Conservation (phyloP, 92 coral and sea anemone species). For the Zoanthus gigantus region DNA sequence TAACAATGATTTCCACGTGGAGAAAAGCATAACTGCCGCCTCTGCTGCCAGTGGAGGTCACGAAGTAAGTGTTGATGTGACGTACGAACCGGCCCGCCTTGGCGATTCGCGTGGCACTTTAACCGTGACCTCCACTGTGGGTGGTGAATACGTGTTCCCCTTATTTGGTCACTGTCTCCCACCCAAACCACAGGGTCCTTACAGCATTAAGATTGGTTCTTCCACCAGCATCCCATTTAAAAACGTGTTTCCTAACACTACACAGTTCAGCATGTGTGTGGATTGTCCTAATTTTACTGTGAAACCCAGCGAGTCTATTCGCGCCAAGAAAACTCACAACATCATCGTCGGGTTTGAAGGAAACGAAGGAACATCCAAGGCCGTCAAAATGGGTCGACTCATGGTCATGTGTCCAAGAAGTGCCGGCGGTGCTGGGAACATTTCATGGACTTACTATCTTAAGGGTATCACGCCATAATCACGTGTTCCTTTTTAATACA, state of each 20-base stretch:
- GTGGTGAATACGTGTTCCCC: conserved; percentile 96
- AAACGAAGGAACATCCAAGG: conserved; percentile 90
- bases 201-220: conserved; percentile 92
- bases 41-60: conserved; percentile 99
- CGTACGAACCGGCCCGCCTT: conserved; percentile 93
- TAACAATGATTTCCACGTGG: conserved; percentile 95
- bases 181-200: conserved; percentile 99
- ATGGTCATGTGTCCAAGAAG: conserved; percentile 94
- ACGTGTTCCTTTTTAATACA: background rate
- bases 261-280: conserved; percentile 92
- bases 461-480: conserved; percentile 86
- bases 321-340: conserved; percentile 92
- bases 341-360: conserved; percentile 95
- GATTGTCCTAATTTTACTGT: conserved; percentile 94
- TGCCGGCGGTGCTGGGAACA: conserved; percentile 91
- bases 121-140: conserved; percentile 76
- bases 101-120: conserved; percentile 96
- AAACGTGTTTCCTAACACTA: conserved; percentile 91
- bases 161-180: conserved; percentile 94
- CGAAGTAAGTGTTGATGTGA: conserved; percentile 96
- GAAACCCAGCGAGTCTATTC: conserved; percentile 91
- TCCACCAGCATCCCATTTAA: conserved; percentile 92
- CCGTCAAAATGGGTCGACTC: conserved; percentile 96
- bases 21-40: conserved; percentile 96
- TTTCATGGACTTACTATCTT: conserved; percentile 90